Evolutionary conservation across 2,888 invertebrate genomes (phyloP), one percentile per base, ranked within the genome.

Genomic region (Nesidiocoris tenuis): DNA sequence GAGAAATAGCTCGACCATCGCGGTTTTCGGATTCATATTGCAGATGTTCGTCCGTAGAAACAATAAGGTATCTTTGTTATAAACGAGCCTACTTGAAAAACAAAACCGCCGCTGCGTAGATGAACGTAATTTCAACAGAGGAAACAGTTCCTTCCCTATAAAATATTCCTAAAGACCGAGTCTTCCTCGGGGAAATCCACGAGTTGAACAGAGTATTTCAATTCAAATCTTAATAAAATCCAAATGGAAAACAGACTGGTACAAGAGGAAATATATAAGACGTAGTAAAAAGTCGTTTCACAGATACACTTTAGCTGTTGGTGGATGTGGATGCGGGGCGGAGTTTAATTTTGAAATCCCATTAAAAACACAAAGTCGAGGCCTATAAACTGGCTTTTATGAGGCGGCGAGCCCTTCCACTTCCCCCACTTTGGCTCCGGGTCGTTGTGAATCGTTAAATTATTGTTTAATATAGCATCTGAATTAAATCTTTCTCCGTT

Each of bases 301-400:
- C 23, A 24, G 70, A 70, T 57, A 74, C 54, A 74, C 64, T 64
- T 55, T 23, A 56, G n/a, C 64, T 22, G 3, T 39, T 57, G 56
- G 24, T 19, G 24, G 63, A 61, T 39, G 63, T 17, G 66, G 39
- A 59, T 59, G 74, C n/a, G n/a, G 39, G 39, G 66, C 9, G 57
- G 57, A 66, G 16, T 75, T 75, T 75, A 75, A 75, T 75, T 75
- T 75, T 66, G 74, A 75, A 75, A 75, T 75, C 66, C 74, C 59
- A 75, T 75, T 66, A 75, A 75, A 72, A 75, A 75, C 74, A 75
- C 74, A 75, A 75, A 75, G 74, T 75, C 74, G 39, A 39, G 66
- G 66, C 74, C 66, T 57, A 66, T 66, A 75, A 75, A 75, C 66
- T 24, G 57, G 63, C 54, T 61, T 75, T 75, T 75, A 75, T 59